Evolutionary conservation across 2,113 vertebrate genomes (phyloP), one percentile per base, ranked within the genome.

Genomic region (Anser cygnoides): DNA sequence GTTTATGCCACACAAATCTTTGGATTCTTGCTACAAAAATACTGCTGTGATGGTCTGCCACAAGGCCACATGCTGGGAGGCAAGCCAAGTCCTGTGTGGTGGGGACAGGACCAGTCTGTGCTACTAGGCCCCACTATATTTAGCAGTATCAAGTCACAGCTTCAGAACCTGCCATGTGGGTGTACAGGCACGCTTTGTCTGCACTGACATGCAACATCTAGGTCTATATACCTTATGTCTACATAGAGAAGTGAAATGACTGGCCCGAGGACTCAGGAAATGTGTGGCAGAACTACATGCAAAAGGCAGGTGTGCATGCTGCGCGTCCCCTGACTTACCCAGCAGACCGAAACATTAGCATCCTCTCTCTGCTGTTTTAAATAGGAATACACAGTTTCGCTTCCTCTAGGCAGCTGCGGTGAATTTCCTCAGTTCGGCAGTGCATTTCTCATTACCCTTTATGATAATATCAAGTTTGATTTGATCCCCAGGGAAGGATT

Each of bases 381-480:
- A 93, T 80, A 92, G 87, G 75, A 95, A 86, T 67, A 85, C 15
- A 63, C 0, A 0, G 72, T 96, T 90, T 92, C 2, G 0, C 29
- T 96, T 97, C 90, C 88, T 86, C 83, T 26, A 63, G 85, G 90
- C 94, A 95, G 89, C 83, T 8, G 1, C 2, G 9, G 43, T 31
- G 79, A 93, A 90, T 81, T 91, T 89, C 54, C 70, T 55, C 86
- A 63, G 61, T 75, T 84, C 5, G 5, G 76, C 44, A 81, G 43
- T n/a, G 49, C 94, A 87, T 93, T 95, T 97, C 89, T 95, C 81
- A 95, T 95, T 95, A 95, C 78, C 33, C 74, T 95, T 89, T 85
- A 79, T 70, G 91, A 97, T 90, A 81, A 14, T 95, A 95, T 90
- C 94, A 91, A 74, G 84, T 95, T 92, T 95, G 95, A 95, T 92